Evolutionary conservation across 2,888 invertebrate species (phyloP).

Genomic region (Selenia dentaria): DNA sequence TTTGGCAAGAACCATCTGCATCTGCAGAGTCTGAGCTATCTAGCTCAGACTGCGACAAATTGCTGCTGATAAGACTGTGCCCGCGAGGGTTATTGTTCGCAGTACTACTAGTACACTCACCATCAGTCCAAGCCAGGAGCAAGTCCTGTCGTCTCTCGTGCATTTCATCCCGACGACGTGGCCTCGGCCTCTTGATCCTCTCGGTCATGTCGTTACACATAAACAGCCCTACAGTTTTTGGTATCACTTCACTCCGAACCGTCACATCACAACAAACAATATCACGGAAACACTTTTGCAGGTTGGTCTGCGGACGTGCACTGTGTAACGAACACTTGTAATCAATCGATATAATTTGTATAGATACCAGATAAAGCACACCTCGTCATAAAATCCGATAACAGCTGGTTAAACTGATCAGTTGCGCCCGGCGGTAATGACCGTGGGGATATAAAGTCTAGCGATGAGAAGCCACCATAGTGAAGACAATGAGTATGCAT

Average conservation of each 20-base stretch:
- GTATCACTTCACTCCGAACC: slow-evolving; percentile 37
- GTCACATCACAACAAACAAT: slow-evolving; percentile 58
- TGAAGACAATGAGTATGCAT: slow-evolving; percentile 24
- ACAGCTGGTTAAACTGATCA: slow-evolving; percentile 45
- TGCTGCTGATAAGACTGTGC: too few species aligned
- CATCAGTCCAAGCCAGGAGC: slow-evolving; percentile 72
- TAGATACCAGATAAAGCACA: slow-evolving; percentile 64
- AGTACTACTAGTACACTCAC: slow-evolving; percentile 50
- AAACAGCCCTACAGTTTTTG: slow-evolving; percentile 23
- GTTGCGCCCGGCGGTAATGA: slow-evolving; percentile 41
- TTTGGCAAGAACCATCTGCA: too few species aligned
- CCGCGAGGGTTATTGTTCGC: slow-evolving; percentile 10
- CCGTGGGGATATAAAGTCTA: slow-evolving; percentile 34
- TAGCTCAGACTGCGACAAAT: too few species aligned
- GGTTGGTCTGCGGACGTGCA: slow-evolving; percentile 65
- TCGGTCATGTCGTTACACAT: slow-evolving; percentile 60
- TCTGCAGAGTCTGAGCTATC: too few species aligned
- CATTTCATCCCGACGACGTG: slow-evolving; percentile 68
- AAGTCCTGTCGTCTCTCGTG: slow-evolving; percentile 71
- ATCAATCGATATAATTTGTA: slow-evolving; percentile 59
- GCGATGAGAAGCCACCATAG: slow-evolving; percentile 23
- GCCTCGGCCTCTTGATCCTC: slow-evolving; percentile 61
- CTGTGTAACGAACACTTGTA: slow-evolving; percentile 58
- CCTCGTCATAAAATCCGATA: slow-evolving; percentile 72
- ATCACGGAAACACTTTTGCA: slow-evolving; percentile 45